Conservation (phyloP, 2,113 vertebrate species). For the Siphamia tubifer region DNA sequence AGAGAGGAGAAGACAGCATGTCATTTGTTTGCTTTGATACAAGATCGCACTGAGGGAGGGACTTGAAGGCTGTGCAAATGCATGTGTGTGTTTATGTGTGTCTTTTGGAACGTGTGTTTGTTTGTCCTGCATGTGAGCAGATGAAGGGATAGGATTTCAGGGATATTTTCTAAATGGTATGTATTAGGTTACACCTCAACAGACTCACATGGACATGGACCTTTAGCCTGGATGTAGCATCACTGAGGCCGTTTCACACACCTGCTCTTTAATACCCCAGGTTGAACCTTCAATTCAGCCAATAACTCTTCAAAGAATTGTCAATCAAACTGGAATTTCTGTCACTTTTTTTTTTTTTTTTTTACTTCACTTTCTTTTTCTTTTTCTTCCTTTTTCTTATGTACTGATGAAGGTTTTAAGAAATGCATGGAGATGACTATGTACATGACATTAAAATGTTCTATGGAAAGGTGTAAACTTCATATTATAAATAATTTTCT, state of each 20-base stretch:
- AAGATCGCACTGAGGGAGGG: conserved; percentile 75
- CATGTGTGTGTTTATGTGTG: conserved; percentile 17
- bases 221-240: not conserved
- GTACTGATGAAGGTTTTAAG: not conserved
- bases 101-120: conserved; percentile 18
- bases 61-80: conserved; percentile 34
- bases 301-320: not conserved
- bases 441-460: no score
- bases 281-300: not conserved
- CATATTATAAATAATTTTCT: no score
- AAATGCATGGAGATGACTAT: no score
- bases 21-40: conserved; percentile 87
- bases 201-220: not conserved
- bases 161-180: conserved; percentile 23
- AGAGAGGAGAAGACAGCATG: conserved; percentile 73
- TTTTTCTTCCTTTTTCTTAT: not conserved
- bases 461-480: no score
- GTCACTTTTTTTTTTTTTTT: no score
- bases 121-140: conserved; percentile 27
- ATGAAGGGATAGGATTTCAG: conserved; percentile 24
- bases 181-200: conserved; percentile 26
- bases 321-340: not conserved
- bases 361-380: not conserved
- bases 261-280: not conserved
- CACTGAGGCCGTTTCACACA: not conserved